Percentiles rank a stretch among this genome's conserved stretches.
These are phyloP conservation scores for Neodiprion lecontei DNA, from an alignment of 1,140 invertebrate genomes.

Conservation along the genomic window DNA sequence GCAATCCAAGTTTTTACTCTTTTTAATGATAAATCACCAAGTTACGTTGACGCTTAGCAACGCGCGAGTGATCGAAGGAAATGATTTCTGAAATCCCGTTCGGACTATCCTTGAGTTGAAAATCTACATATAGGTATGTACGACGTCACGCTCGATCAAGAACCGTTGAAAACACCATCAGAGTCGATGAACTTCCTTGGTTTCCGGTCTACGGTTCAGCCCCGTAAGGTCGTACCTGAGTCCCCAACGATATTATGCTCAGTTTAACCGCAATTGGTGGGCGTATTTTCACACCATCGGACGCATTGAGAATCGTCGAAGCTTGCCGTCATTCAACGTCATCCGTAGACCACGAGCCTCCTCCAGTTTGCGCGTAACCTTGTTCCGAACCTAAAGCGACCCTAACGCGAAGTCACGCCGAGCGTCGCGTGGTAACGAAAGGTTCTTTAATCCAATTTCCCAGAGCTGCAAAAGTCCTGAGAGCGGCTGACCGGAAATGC, in stretches of 20 bases:
- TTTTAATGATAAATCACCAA: neutral
- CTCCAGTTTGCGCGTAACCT: slow-evolving; percentile 32
- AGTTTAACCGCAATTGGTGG: too few species aligned
- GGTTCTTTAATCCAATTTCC: slow-evolving; percentile 52
- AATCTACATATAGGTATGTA: too few species aligned
- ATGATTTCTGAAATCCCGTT: too few species aligned
- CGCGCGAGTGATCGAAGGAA: neutral
- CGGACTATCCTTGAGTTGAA: too few species aligned
- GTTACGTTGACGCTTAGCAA: neutral
- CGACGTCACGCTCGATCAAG: too few species aligned
- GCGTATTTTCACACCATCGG: slow-evolving; percentile 3
- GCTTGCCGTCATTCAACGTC: slow-evolving; percentile 23
- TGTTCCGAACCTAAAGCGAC: slow-evolving; percentile 34
- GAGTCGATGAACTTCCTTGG: too few species aligned
- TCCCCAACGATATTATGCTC: too few species aligned
- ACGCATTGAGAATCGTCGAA: slow-evolving; percentile 32
- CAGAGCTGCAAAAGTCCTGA: slow-evolving; percentile 35
- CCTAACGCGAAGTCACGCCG: slow-evolving; percentile 40
- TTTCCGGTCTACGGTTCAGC: too few species aligned
- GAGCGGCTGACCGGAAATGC: slow-evolving; percentile 52
- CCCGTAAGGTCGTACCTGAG: too few species aligned
- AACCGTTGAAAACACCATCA: too few species aligned
- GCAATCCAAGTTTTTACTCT: neutral
- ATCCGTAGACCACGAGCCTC: slow-evolving; percentile 25
- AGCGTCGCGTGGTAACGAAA: neutral